Base-by-base conservation (phyloP, 2,888 invertebrate species). In the Lapara coniferarum region DNA sequence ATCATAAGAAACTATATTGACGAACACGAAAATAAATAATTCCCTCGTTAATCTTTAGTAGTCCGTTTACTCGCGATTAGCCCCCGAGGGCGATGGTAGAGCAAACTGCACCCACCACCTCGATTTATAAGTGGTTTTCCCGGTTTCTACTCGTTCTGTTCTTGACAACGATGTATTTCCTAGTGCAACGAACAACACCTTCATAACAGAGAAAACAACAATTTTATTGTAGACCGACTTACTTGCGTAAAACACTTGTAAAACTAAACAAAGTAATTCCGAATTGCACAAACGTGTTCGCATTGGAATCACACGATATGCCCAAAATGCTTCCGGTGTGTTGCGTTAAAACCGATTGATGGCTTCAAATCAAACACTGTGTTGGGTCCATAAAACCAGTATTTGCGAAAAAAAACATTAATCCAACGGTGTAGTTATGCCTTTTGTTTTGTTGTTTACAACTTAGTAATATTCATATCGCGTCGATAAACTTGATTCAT, bases 401-500 rank as follows among this genome's bases (percentile, higher is more conserved):
- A 52, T 10, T 14, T 59, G 6, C 12, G 10, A 49, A 19, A 19
- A 19, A 19, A 63, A 19, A 16, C 44, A 46, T 46, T 59, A 0
- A 59, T 58, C n/a, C n/a, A 58, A 59, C 59, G 59, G 16, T 16
- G 59, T 58, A 37, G 37, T 59, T 49, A 46, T 59, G 19, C 49
- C 49, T 63, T 63, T 49, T 49, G 49, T 49, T 63, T 63, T 63
- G 16, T 59, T 59, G 13, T 63, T 63, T 46, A 63, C 63, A 49
- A 63, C 63, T 25, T 25, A 59, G 63, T 19, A 63, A 63, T 63
- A 56, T 67, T 25, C 46, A 67, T 56, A 56, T 67, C 52, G n/a
- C 67, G n/a, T 55, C 56, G 56, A 73, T 74, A 73, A 73, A 76
- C 72, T 71, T 72, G 70, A 73, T 73, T 69, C 74, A 77, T 74